phyloP scores from a whole-genome alignment of 2,888 invertebrate species.

The Chaetoderma sp. region DNA sequence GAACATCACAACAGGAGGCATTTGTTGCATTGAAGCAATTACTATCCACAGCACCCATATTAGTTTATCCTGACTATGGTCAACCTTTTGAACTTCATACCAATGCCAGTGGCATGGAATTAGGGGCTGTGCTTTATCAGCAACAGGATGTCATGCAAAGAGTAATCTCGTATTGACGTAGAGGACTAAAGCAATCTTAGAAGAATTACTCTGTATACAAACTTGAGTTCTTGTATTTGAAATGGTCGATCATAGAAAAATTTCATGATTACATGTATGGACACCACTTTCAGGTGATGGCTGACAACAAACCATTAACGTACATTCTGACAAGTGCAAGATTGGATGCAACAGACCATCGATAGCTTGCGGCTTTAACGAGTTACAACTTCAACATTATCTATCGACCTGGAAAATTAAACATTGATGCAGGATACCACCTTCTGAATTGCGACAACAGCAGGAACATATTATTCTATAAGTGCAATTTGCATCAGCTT shows the following conservation, averaged over 20 bases:
- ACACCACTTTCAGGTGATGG: no score
- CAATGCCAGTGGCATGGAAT: neutral
- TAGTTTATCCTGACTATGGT: neutral
- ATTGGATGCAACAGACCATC: conserved; percentile 18
- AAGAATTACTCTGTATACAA: neutral
- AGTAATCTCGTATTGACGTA: neutral
- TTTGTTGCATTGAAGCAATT: neutral
- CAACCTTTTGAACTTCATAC: neutral
- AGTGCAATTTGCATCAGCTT: no score
- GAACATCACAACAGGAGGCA: neutral
- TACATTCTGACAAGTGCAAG: neutral
- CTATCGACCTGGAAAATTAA: neutral
- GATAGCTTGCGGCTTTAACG: conserved; percentile 17
- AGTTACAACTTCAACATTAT: neutral
- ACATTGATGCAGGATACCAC: neutral
- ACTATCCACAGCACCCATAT: neutral
- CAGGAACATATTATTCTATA: no score
- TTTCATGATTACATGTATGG: conserved; percentile 8
- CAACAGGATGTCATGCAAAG: neutral
- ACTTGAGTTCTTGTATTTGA: no score
- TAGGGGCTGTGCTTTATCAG: neutral
- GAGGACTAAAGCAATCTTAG: neutral
- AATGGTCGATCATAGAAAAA: neutral
- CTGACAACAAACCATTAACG: neutral
- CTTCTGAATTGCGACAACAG: no score